Base-by-base conservation (phyloP, 2,113 vertebrate species). In the Anser brachyrhynchus region DNA sequence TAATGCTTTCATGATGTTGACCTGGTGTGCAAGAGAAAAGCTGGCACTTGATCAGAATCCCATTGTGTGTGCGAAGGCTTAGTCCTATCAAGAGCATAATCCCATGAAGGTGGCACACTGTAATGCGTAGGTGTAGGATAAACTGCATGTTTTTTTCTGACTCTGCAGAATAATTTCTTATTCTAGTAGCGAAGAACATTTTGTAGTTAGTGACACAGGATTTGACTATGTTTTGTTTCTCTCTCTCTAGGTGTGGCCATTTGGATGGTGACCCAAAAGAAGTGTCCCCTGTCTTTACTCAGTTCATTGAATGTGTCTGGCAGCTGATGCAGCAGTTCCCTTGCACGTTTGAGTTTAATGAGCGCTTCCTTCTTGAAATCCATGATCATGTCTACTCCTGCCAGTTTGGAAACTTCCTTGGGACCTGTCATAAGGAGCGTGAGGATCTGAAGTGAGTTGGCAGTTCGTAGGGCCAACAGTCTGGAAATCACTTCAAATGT, bases 331-430 rank as follows among this genome's bases (percentile, higher is more conserved):
- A 98, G 92, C 98, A 98, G 93, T 99, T 98, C 75, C 98, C 98
- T 3, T 98, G 98, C 80, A 67, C 97, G 2, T 98, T 99, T 58
- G 98, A 98, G 62, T 99, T 98, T 65, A 98, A 95, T 2, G 98
- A 99, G 89, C 94, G 85, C 4, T 98, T 98, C 77, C 97, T 99
- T 18, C 95, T 98, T 2, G 97, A 98, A 83, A 97, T 99, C 93
- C 98, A 99, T 1, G 98, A 98, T 86, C 98, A 98, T 2, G 95
- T 98, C 20, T 98, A 97, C 59, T 98, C 98, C 77, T 99, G 98
- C 87, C 98, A 99, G 95, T 98, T 98, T 73, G 98, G 98, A 37
- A 99, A 98, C 93, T 99, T 99, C 93, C 97, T 98, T 39, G 98
- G 98, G n/a, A 98, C 98, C 94, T 98, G 98, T 72, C 98, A 98